A percentile compares a stretch with the other conserved stretches of the same genome.
These are phyloP conservation scores for Solenodon paradoxus DNA, from an alignment of 2,113 vertebrate species.

Conservation along the genomic window DNA sequence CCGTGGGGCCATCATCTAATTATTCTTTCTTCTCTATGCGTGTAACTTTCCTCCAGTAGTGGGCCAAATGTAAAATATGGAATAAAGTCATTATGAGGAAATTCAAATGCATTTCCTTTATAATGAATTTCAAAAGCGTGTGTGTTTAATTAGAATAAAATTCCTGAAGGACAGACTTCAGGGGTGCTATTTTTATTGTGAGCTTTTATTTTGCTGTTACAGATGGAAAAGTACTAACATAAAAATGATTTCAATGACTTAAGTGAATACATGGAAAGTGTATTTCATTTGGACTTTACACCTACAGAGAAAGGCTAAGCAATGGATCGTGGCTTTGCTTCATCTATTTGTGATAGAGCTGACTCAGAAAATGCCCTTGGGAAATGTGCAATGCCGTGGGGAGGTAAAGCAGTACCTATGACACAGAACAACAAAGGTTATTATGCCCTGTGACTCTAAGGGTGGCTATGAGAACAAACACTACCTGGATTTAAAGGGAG, in stretches of 20 bases:
- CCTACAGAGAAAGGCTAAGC: not conserved
- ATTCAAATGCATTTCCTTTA: not conserved
- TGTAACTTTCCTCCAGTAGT: not conserved
- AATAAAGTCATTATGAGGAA: conserved; percentile 23
- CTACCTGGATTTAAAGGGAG: not conserved
- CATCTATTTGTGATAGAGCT: not conserved
- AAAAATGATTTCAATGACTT: not conserved
- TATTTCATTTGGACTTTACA: not conserved
- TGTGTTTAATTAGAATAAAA: conserved; percentile 41
- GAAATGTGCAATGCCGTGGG: not conserved
- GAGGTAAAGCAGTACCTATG: not conserved
- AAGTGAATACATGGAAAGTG: conserved; percentile 1
- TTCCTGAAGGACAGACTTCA: not conserved
- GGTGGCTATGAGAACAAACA: not conserved
- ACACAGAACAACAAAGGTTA: not conserved
- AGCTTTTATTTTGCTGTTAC: not conserved
- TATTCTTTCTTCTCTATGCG: not conserved
- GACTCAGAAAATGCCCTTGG: not conserved
- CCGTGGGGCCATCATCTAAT: not conserved
- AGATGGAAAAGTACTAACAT: not conserved
- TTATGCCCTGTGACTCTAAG: not conserved
- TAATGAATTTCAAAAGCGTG: not conserved
- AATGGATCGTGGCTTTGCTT: not conserved
- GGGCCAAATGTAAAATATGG: not conserved
- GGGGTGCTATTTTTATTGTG: not conserved